phyloP scores from a whole-genome alignment of 53 echinoderm and acorn worm species.

The Paracentrotus lividus region DNA sequence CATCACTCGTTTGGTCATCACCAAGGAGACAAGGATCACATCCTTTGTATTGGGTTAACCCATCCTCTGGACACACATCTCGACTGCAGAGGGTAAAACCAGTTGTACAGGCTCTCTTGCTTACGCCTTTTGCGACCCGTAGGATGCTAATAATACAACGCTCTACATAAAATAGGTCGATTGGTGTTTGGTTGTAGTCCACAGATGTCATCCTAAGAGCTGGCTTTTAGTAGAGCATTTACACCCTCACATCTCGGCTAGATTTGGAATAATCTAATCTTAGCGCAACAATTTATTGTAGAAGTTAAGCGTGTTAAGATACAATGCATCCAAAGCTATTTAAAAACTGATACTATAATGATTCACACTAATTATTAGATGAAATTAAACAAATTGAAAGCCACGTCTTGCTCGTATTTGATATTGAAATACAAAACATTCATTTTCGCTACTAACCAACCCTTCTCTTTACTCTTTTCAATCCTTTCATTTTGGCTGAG shows the following conservation, averaged over 20 bases:
- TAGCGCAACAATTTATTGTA: too few species aligned
- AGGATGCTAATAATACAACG: not conserved
- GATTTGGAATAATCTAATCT: not conserved
- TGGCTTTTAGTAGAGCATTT: not conserved
- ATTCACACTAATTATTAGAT: too few species aligned
- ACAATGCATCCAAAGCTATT: too few species aligned
- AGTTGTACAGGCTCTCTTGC: not conserved
- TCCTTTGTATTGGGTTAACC: conserved; percentile 16
- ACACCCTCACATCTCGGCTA: not conserved
- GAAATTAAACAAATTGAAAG: too few species aligned
- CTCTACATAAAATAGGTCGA: not conserved
- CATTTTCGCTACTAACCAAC: too few species aligned
- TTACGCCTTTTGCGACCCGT: not conserved
- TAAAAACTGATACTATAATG: too few species aligned
- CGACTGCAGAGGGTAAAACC: not conserved
- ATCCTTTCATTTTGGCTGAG: too few species aligned
- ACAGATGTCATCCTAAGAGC: not conserved
- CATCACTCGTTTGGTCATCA: conserved; percentile 39
- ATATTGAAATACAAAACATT: too few species aligned
- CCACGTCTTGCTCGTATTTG: too few species aligned
- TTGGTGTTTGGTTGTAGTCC: conserved; percentile 17
- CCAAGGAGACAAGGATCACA: conserved; percentile 31
- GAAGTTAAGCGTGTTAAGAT: too few species aligned
- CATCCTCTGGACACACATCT: not conserved
- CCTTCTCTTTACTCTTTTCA: too few species aligned